Conservation (phyloP, 2,797 vertebrate genomes). For the Pipistrellus kuhlii region DNA sequence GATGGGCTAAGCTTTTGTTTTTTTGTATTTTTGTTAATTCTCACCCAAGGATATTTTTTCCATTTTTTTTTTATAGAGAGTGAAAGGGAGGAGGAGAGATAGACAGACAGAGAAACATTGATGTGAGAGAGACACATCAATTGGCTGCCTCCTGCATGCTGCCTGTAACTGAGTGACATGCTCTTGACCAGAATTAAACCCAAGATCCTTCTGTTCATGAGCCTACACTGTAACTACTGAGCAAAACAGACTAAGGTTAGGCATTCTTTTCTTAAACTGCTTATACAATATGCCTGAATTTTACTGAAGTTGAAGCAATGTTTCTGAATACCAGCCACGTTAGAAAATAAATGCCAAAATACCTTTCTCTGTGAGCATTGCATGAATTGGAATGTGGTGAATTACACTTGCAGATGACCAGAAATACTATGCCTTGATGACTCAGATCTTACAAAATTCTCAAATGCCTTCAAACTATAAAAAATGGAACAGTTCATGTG, state of each 20-base stretch:
- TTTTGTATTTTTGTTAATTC: not conserved
- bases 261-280: not conserved
- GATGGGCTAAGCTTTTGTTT: not conserved
- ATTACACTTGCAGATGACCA: not conserved
- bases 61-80: too few relatives aligned
- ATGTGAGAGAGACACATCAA: too few relatives aligned
- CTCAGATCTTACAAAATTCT: not conserved
- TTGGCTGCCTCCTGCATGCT: too few relatives aligned
- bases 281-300: not conserved
- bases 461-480: not conserved
- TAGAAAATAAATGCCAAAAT: not conserved
- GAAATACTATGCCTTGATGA: not conserved
- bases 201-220: too few relatives aligned
- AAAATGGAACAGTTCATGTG: not conserved
- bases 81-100: too few relatives aligned
- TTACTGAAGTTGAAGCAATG: not conserved
- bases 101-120: too few relatives aligned
- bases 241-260: too few relatives aligned
- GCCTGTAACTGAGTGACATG: too few relatives aligned
- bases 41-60: too few relatives aligned
- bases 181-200: too few relatives aligned
- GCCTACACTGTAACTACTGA: too few relatives aligned
- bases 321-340: not conserved
- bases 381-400: not conserved
- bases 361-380: not conserved